Conservation (phyloP, 2,113 vertebrate genomes). For the Sceloporus undulatus region DNA sequence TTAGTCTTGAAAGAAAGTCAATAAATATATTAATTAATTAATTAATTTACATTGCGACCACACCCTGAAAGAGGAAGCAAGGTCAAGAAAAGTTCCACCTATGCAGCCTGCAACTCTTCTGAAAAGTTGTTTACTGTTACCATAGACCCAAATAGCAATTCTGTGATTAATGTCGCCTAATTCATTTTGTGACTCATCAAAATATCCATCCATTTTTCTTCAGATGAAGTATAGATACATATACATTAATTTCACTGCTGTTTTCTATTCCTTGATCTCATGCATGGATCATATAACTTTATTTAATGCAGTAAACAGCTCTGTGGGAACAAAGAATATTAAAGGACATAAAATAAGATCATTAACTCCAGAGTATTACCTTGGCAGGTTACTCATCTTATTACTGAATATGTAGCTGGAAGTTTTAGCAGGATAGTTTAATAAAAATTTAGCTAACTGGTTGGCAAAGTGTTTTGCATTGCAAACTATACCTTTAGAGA, state of each 20-base stretch:
- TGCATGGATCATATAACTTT: slow-evolving; percentile 74
- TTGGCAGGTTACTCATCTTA: slow-evolving; percentile 57
- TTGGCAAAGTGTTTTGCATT: slow-evolving; percentile 34
- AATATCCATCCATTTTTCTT: slow-evolving; percentile 18
- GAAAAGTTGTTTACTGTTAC: neutral
- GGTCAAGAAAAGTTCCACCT: too few relatives aligned
- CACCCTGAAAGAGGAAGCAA: too few relatives aligned
- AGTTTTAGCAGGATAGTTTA: slow-evolving; percentile 45
- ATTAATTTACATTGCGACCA: too few relatives aligned
- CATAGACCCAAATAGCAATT: neutral
- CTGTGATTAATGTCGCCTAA: slow-evolving; percentile 26
- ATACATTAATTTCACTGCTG: slow-evolving; percentile 48
- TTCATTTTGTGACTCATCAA: slow-evolving; percentile 34
- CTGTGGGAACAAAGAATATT: slow-evolving; percentile 64
- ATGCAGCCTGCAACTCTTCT: neutral
- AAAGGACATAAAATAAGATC: slow-evolving; percentile 72
- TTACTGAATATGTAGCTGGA: slow-evolving; percentile 71
- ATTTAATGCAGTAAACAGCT: slow-evolving; percentile 73
- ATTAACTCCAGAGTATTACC: slow-evolving; percentile 66
- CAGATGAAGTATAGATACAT: slow-evolving; percentile 4
- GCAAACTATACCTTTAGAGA: slow-evolving; percentile 55
- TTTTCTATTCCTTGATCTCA: slow-evolving; percentile 56
- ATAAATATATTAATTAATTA: too few relatives aligned
- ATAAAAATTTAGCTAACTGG: slow-evolving; percentile 17
- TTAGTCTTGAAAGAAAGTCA: too few relatives aligned